Base-by-base conservation (phyloP, 2,797 vertebrate species). In the Acanthopagrus latus region DNA sequence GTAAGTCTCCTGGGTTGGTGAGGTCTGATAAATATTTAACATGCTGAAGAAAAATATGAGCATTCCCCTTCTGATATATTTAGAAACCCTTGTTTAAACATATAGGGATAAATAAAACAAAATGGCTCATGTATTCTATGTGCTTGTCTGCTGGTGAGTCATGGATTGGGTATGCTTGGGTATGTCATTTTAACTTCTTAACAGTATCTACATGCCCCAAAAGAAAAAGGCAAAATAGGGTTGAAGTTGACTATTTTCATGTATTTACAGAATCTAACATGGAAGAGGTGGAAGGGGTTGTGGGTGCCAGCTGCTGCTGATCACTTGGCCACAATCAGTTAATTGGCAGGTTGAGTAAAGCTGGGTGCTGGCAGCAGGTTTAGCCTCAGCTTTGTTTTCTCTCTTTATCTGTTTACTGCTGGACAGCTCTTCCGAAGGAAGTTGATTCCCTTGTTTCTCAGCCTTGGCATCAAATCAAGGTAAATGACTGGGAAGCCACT, bases 311-410 rank as follows among this genome's bases (percentile, higher is more conserved):
- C 64, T 12, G 5, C 75, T 55, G 47, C 83, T 68, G 59, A 82
- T 74, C 41, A 66, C 77, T 69, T 76, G 63, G 64, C 66, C 80
- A 79, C 81, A 88, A 86, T 91, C 91, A 89, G 85, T 86, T 87
- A 87, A 88, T 78, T 93, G 93, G 88, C 87, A 90, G 77, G 58
- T 68, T 71, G 74, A 85, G 78, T 71, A 85, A 89, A 89, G 86
- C 84, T 54, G 74, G 69, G 57, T 71, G 74, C 82, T 91, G 91
- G 89, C 86, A 84, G 71, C 69, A 83, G 70, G 73, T 73, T 78
- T 8, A 51, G 65, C 67, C 71, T 84, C 78, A 68, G 80, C 79
- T 71, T 83, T 78, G 84, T 91, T 82, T 86, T 83, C 58, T 73
- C 64, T 79, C 78, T 88, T 88, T 90, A 88, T 87, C 84, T 85